phyloP scores from a whole-genome alignment of 2,888 invertebrate species.

The Meiosimyza decipiens region DNA sequence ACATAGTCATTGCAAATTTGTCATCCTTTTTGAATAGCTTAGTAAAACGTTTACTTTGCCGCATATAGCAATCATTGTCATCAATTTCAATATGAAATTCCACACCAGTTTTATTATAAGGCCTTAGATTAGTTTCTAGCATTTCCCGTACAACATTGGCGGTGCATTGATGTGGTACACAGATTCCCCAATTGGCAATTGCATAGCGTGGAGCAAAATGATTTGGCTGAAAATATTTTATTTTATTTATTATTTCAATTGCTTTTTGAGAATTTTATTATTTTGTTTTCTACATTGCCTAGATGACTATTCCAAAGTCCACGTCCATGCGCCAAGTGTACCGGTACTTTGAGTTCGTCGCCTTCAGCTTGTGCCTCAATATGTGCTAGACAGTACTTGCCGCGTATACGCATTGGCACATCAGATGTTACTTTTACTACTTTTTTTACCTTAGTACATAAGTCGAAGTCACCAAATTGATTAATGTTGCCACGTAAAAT shows the following conservation, averaged over 20 bases:
- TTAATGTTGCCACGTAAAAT: slow-evolving; percentile 77
- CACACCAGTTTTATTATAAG: slow-evolving; percentile 72
- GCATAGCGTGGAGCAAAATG: slow-evolving; percentile 80
- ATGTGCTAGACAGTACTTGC: slow-evolving; percentile 77
- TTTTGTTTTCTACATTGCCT: slow-evolving; percentile 70
- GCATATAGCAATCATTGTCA: slow-evolving; percentile 72
- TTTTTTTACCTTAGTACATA: slow-evolving; percentile 71
- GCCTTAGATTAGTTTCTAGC: slow-evolving; percentile 71
- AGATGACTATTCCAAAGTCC: slow-evolving; percentile 74
- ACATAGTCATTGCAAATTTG: slow-evolving; percentile 69
- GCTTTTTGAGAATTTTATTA: neutral
- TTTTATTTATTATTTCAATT: too few relatives aligned
- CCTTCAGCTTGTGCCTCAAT: slow-evolving; percentile 73
- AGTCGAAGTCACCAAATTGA: slow-evolving; percentile 78
- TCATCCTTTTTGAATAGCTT: slow-evolving; percentile 59
- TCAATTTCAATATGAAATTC: slow-evolving; percentile 71
- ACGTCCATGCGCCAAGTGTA: slow-evolving; percentile 74
- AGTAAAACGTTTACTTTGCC: slow-evolving; percentile 57
- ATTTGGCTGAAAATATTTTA: slow-evolving; percentile 70
- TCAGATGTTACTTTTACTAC: slow-evolving; percentile 72
- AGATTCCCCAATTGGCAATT: slow-evolving; percentile 77
- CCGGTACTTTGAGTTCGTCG: slow-evolving; percentile 72
- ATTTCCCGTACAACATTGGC: slow-evolving; percentile 69
- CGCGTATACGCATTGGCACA: slow-evolving; percentile 73
- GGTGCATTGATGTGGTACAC: slow-evolving; percentile 75